Conservation (phyloP, 2,113 vertebrate genomes). For the Etia nguti region DNA sequence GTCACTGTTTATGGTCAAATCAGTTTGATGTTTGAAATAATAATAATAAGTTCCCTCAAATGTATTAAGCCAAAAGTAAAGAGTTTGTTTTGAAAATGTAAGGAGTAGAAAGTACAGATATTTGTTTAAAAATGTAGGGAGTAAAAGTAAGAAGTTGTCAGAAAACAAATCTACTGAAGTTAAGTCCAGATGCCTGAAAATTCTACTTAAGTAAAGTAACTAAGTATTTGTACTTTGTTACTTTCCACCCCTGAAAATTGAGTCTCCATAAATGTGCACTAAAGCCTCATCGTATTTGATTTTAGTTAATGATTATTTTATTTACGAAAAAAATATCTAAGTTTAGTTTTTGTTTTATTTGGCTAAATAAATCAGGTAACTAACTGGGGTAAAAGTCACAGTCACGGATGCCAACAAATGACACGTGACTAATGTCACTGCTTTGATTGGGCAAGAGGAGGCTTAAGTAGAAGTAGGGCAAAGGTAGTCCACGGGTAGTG, state of each 20-base stretch:
- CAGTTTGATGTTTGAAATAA: background rate
- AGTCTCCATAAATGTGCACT: background rate
- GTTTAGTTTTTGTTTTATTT: background rate
- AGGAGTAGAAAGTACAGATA: background rate
- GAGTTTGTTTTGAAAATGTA: background rate
- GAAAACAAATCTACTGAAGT: background rate
- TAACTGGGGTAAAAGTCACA: constrained; percentile 37
- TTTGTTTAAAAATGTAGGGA: background rate
- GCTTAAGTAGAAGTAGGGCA: background rate
- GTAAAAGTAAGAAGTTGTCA: background rate
- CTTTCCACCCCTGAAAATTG: background rate
- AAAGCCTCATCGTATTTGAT: background rate
- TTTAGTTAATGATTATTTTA: background rate
- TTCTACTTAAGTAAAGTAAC: background rate
- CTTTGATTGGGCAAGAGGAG: constrained; percentile 37
- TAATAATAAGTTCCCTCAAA: background rate
- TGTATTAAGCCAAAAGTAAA: background rate
- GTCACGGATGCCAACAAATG: rapidly evolving
- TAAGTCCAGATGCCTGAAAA: background rate
- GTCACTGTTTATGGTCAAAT: background rate
- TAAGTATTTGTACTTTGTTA: background rate
- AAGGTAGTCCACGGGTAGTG: rapidly evolving
- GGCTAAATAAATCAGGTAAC: background rate
- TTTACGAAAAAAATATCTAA: rapidly evolving
- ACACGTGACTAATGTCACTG: constrained; percentile 12